A percentile compares a stretch with the other conserved stretches of the same genome.
These are phyloP conservation scores for Eilema griseolum DNA, from an alignment of 2,888 invertebrate genomes.

Conservation along the genomic window DNA sequence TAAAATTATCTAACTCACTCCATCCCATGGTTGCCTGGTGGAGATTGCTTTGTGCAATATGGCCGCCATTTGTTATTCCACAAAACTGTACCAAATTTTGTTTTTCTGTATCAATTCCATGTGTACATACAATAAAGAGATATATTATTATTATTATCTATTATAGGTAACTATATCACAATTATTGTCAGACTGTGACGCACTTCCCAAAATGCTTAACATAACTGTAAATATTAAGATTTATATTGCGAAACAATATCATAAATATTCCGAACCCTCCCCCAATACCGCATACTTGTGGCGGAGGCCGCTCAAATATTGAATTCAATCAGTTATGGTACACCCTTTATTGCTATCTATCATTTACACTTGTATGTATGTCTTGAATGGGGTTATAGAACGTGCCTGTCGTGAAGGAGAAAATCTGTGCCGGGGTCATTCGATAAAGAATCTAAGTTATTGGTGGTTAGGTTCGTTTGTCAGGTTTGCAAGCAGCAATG, in stretches of 20 bases:
- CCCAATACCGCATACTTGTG: conserved; percentile 60
- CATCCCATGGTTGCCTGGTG: too few relatives aligned
- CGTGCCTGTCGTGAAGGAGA: not conserved
- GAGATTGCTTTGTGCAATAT: too few relatives aligned
- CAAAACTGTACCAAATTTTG: too few relatives aligned
- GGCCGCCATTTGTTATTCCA: too few relatives aligned
- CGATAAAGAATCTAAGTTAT: not conserved
- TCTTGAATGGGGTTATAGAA: not conserved
- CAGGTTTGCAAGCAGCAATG: not conserved
- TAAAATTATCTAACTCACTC: too few relatives aligned
- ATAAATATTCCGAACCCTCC: conserved; percentile 49
- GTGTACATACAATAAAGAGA: too few relatives aligned
- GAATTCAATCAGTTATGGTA: conserved; percentile 71
- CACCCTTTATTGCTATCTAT: conserved; percentile 56
- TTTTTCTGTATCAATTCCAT: too few relatives aligned
- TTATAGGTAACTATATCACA: conserved; percentile 1
- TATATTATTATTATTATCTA: too few relatives aligned
- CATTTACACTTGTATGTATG: conserved; percentile 14
- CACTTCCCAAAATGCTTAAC: conserved; percentile 33
- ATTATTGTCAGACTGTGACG: conserved; percentile 16
- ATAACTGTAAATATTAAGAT: conserved; percentile 47
- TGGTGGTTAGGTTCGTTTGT: not conserved
- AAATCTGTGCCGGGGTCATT: not conserved
- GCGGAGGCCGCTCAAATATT: conserved; percentile 71
- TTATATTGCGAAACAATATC: conserved; percentile 52